Conservation (phyloP, 2,797 vertebrate species). For the Propithecus perrieri region DNA sequence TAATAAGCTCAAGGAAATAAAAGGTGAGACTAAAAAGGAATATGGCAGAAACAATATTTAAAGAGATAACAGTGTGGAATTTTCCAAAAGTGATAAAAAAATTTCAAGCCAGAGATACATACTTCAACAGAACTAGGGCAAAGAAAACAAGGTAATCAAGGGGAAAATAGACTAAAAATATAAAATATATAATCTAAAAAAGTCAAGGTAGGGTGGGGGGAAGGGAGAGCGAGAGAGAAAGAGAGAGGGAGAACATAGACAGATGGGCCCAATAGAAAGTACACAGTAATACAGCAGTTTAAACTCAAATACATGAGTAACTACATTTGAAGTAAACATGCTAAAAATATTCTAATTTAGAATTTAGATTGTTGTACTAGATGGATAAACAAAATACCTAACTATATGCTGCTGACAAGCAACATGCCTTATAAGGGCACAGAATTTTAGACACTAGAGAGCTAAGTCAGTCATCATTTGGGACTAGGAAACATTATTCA, state of each 20-base stretch:
- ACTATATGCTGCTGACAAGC: background rate
- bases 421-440: background rate
- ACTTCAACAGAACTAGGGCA: background rate
- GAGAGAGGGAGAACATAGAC: background rate
- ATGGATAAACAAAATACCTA: background rate
- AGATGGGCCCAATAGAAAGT: background rate
- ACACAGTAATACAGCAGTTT: background rate
- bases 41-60: background rate
- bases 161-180: background rate
- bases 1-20: background rate
- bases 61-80: background rate
- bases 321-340: constrained; percentile 18
- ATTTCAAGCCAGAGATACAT: background rate
- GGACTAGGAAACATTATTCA: background rate
- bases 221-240: background rate
- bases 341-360: constrained; percentile 32
- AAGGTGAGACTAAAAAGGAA: background rate
- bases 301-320: constrained; percentile 23
- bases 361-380: background rate
- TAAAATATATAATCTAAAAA: background rate
- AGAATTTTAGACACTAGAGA: background rate
- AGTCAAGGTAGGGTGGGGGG: background rate
- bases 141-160: background rate
- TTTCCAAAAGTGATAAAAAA: constrained; percentile 14
- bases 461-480: background rate